These are phyloP conservation scores for Agelaius phoeniceus DNA, from an alignment of 2,113 vertebrate species.

Conservation along the genomic window DNA sequence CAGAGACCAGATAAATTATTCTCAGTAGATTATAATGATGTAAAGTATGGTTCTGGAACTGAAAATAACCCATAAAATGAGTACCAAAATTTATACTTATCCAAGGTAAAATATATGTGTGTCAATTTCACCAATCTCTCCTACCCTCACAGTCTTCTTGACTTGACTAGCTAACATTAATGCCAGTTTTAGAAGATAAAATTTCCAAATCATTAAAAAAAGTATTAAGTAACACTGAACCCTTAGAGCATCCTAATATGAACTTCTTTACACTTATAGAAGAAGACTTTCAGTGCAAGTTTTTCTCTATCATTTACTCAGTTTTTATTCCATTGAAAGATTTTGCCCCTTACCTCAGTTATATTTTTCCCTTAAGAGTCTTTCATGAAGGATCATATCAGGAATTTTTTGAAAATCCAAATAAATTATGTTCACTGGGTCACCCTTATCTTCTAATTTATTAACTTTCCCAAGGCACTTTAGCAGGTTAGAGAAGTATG, in stretches of 20 bases:
- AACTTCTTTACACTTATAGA: neutral
- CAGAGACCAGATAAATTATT: neutral
- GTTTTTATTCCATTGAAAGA: neutral
- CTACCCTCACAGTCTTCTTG: neutral
- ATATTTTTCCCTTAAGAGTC: slow-evolving; percentile 1
- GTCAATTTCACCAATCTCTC: neutral
- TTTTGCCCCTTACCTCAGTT: neutral
- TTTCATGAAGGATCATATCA: neutral
- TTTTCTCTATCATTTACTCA: neutral
- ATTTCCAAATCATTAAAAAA: neutral
- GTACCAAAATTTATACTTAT: neutral
- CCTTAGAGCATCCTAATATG: neutral
- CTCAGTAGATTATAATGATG: neutral
- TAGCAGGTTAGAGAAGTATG: neutral
- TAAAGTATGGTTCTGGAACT: neutral
- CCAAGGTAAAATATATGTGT: neutral
- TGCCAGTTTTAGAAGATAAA: neutral
- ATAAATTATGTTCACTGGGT: slow-evolving; percentile 2
- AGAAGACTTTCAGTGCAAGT: neutral
- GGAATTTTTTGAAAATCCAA: slow-evolving; percentile 12
- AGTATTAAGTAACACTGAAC: neutral
- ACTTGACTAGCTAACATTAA: neutral
- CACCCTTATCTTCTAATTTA: slow-evolving; percentile 32
- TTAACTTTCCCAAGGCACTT: slow-evolving; percentile 42
- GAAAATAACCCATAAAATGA: neutral